A percentile compares a stretch with the other conserved stretches of the same genome.
Evolutionary conservation across 1,140 invertebrate species (phyloP).

Genomic region (Aleiodes sp.): DNA sequence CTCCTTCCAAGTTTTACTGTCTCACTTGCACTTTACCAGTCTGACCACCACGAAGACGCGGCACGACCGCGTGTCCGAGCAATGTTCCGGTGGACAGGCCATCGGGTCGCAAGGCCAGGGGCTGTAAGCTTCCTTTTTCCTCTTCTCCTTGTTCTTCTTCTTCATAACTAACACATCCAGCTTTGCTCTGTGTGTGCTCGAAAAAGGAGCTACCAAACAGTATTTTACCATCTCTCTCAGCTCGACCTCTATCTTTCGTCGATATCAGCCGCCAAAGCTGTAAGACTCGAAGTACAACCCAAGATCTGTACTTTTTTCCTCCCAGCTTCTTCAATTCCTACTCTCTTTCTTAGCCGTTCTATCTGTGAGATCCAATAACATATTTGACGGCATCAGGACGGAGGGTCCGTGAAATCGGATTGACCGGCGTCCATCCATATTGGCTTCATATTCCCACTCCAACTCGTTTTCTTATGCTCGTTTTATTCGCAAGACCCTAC

Average conservation of each 20-base stretch:
- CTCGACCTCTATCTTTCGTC: neutral
- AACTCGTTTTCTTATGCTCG: constrained; percentile 9
- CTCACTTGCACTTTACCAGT: neutral
- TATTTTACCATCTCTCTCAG: too few relatives aligned
- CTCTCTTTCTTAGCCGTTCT: neutral
- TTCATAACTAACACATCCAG: neutral
- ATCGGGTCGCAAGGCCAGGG: constrained; percentile 22
- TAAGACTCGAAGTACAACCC: constrained; percentile 1
- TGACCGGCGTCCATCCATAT: constrained; percentile 60
- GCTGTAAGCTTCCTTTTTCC: neutral
- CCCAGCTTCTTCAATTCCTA: neutral
- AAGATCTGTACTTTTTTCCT: neutral
- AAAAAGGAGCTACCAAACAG: too few relatives aligned
- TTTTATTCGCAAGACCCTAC: neutral
- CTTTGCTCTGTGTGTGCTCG: too few relatives aligned
- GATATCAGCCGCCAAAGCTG: constrained; percentile 20
- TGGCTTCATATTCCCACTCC: constrained; percentile 39
- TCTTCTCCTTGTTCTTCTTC: neutral
- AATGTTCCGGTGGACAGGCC: constrained; percentile 27
- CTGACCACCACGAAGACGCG: constrained; percentile 19
- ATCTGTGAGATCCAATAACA: constrained; percentile 57
- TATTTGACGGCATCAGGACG: constrained; percentile 53
- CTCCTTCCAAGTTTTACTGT: constrained; percentile 13
- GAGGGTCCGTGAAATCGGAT: constrained; percentile 63
- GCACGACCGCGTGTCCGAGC: constrained; percentile 34